Percentiles rank a stretch among this genome's conserved stretches.
Evolutionary conservation across 2,797 vertebrate genomes (phyloP).

Genomic region (Clarias laeviceps): DNA sequence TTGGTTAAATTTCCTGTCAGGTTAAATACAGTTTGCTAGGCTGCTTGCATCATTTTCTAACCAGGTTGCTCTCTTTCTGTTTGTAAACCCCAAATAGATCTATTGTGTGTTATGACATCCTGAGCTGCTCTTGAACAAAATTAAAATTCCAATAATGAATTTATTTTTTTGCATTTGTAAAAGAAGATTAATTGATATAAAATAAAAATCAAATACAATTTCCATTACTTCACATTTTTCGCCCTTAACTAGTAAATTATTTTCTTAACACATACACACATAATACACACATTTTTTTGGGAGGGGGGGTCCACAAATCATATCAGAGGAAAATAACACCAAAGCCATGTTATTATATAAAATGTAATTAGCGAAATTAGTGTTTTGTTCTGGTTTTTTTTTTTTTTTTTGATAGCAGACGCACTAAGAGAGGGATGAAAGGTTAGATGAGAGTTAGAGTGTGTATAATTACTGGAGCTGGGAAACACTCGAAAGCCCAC

Average conservation of each 20-base stretch:
- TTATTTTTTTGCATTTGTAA: background rate
- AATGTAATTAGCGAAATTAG: constrained; percentile 9
- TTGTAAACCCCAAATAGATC: background rate
- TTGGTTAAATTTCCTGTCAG: background rate
- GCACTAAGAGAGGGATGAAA: constrained; percentile 28
- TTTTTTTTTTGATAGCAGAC: background rate
- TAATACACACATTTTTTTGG: background rate
- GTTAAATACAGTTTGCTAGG: background rate
- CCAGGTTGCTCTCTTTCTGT: background rate
- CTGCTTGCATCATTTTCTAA: background rate
- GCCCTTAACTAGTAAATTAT: background rate
- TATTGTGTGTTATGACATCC: background rate
- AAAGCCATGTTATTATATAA: constrained; percentile 20
- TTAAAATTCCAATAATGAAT: background rate
- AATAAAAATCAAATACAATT: background rate
- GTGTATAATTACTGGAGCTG: constrained; percentile 52
- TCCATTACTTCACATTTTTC: background rate
- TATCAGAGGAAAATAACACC: background rate
- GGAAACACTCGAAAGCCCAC: constrained; percentile 48
- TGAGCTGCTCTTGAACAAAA: background rate
- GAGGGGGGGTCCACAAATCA: background rate
- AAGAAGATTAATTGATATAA: background rate
- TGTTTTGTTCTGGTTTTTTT: background rate
- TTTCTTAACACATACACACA: background rate
- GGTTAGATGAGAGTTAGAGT: constrained; percentile 53